Evolutionary conservation across 2,888 invertebrate genomes (phyloP), one percentile per base, ranked within the genome.

Genomic region (Pseudococcus viburni): DNA sequence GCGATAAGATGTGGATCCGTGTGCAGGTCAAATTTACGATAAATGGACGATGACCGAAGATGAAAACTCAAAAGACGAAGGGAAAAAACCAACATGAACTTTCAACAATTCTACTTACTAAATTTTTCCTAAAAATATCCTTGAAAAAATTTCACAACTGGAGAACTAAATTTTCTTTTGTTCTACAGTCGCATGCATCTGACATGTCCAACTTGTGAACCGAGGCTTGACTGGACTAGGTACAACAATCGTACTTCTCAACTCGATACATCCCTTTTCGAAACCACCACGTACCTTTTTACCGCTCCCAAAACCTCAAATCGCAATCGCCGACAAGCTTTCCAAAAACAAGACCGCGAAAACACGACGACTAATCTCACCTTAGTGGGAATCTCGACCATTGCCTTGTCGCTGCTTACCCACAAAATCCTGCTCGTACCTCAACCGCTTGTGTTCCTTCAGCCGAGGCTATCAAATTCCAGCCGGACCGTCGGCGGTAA

Each of bases 341-440:
- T 64, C 64, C 64, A 22, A 64, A 19, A 64, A 64, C 22, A 9
- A 19, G 22, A 64, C 64, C 64, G 22, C 64, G 64, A 64, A 64
- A 64, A 64, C 64, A 64, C 64, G 22, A 64, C 64, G 64, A 64
- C 64, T 64, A 64, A 64, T 64, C 64, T 64, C 64, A 64, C 64
- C 64, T 64, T 22, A 64, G 64, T 15, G 22, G 22, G 22, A 9
- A 64, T 64, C 22, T 64, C 64, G 64, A 64, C 64, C 64, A 64
- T 42, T 22, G 22, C 64, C 22, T 9, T 64, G 64, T 64, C 64
- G 64, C 11, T 22, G 64, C 64, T 64, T n/a, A 19, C 11, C 22
- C 64, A 22, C 64, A 64, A 64, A 64, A 64, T 64, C 9, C 64
- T 7, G n/a, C 59, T 7, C 7, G 17, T 59, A 59, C n/a, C 8